These are phyloP conservation scores for Odontomachus brunneus DNA, from an alignment of 1,140 invertebrate species.

Conservation along the genomic window DNA sequence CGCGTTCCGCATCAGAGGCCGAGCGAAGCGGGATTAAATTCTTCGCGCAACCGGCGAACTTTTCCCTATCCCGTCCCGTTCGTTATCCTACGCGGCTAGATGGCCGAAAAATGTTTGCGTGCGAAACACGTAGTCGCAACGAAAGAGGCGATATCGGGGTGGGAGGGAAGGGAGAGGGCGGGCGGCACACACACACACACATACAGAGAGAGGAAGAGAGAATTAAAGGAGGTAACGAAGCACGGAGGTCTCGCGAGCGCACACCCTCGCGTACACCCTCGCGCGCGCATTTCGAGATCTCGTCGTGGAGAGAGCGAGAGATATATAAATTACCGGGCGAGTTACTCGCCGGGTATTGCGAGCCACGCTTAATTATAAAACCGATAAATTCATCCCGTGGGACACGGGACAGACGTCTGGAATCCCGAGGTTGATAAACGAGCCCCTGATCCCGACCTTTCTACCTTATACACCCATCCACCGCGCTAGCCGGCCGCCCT, in stretches of 20 bases:
- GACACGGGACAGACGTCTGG: constrained; percentile 74
- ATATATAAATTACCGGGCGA: constrained; percentile 77
- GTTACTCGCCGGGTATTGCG: constrained; percentile 69
- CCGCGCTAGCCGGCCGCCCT: neutral
- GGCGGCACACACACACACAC: too few species aligned
- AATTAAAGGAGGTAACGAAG: constrained; percentile 50
- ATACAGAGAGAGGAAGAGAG: neutral
- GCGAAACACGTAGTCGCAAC: constrained; percentile 27
- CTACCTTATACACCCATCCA: constrained; percentile 53
- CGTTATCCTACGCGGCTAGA: constrained; percentile 13
- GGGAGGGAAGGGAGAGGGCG: too few species aligned
- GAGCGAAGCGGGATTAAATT: constrained; percentile 37
- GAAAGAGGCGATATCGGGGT: constrained; percentile 17
- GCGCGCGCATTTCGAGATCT: constrained; percentile 34
- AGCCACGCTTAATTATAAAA: constrained; percentile 83
- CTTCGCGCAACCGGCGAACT: constrained; percentile 10
- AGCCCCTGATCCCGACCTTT: constrained; percentile 76
- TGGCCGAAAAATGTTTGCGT: constrained; percentile 54
- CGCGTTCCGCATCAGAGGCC: neutral
- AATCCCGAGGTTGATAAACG: constrained; percentile 81
- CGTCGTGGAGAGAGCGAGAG: constrained; percentile 32
- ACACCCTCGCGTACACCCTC: neutral
- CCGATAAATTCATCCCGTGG: constrained; percentile 82
- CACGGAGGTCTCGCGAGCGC: neutral
- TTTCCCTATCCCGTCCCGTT: constrained; percentile 30